A percentile compares a stretch with the other conserved stretches of the same genome.
These are phyloP conservation scores for Myripristis jacobus DNA, from an alignment of 2,797 vertebrate species.

Conservation along the genomic window DNA sequence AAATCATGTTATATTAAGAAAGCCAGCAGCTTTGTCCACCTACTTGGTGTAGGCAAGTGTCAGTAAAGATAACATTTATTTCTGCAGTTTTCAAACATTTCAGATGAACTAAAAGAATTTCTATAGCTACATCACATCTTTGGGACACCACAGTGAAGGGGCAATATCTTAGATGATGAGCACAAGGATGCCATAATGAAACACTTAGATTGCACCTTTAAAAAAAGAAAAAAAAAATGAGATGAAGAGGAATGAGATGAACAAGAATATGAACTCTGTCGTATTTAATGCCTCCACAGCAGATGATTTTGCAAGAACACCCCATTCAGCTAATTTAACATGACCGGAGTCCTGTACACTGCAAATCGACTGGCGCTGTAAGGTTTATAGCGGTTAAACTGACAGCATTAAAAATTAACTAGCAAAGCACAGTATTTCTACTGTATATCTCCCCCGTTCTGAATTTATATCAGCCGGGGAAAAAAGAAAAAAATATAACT, in stretches of 20 bases:
- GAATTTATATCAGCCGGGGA: not conserved
- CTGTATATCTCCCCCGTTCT: conserved; percentile 12
- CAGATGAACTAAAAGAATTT: too few species aligned
- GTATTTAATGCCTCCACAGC: not conserved
- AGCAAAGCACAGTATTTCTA: conserved; percentile 33
- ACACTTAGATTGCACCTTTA: not conserved
- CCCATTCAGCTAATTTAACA: conserved; percentile 12
- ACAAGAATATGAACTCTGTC: conserved; percentile 3
- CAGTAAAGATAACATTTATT: too few species aligned
- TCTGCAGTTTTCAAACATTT: too few species aligned
- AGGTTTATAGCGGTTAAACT: conserved; percentile 37
- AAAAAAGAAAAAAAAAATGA: not conserved
- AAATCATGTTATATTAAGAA: not conserved
- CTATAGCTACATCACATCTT: too few species aligned
- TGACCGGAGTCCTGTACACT: not conserved
- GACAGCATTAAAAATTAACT: conserved; percentile 48
- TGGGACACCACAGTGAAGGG: not conserved
- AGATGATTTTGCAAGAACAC: conserved; percentile 9
- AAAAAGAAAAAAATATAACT: not conserved
- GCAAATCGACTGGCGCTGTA: conserved; percentile 11
- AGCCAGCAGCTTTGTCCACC: not conserved
- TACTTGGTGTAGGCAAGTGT: not conserved
- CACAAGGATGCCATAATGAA: not conserved
- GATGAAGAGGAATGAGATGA: not conserved
- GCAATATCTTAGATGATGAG: not conserved